Conservation (phyloP, 2,888 invertebrate species). For the Ceriagrion tenellum region DNA sequence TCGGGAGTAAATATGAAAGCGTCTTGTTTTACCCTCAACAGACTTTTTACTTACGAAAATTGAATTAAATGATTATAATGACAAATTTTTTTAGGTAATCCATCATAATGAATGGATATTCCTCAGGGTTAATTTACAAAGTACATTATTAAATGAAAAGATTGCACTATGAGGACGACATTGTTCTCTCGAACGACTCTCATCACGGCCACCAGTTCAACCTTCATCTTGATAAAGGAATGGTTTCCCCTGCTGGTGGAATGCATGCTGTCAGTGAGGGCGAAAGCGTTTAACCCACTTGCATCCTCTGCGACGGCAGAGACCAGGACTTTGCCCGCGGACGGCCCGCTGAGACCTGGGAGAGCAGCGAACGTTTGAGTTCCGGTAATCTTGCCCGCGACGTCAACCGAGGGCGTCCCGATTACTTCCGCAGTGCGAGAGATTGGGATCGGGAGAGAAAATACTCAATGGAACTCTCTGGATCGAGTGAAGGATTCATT, state of each 20-base stretch:
- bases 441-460: background rate
- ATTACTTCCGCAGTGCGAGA: slow-evolving; percentile 33
- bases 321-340: background rate
- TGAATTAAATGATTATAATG: too few species aligned
- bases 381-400: background rate
- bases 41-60: too few species aligned
- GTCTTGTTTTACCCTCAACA: too few species aligned
- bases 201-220: too few species aligned
- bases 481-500: background rate
- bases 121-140: too few species aligned
- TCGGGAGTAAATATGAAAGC: too few species aligned
- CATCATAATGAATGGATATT: too few species aligned
- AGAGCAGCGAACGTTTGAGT: background rate
- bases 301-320: background rate
- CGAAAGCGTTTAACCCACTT: background rate
- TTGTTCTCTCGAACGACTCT: too few species aligned
- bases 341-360: background rate
- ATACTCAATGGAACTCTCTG: background rate
- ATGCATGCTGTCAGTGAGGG: background rate
- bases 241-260: background rate
- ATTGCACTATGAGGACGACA: too few species aligned
- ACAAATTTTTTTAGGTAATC: too few species aligned
- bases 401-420: background rate
- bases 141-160: too few species aligned
- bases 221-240: too few species aligned